Evolutionary conservation across 2,888 invertebrate species (phyloP).

Genomic region (Nematopogon swammerdamellus): DNA sequence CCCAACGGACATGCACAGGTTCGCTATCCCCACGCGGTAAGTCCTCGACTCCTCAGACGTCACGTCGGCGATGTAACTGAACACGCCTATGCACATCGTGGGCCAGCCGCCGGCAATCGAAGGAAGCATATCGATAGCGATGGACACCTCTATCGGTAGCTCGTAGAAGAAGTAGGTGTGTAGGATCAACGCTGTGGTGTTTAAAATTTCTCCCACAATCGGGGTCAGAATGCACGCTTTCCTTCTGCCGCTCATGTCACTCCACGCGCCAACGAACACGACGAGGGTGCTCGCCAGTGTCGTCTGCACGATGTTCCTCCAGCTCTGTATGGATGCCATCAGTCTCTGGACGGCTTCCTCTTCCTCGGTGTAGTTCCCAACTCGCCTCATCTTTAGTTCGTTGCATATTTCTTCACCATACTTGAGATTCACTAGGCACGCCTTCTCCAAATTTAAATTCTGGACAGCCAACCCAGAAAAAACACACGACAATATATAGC

Average conservation of each 20-base stretch:
- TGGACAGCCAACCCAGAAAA: constrained; percentile 75
- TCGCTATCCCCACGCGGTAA: constrained; percentile 59
- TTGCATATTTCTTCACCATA: constrained; percentile 72
- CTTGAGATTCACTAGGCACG: constrained; percentile 76
- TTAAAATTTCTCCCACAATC: constrained; percentile 51
- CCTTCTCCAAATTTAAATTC: constrained; percentile 82
- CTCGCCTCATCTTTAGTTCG: constrained; percentile 69
- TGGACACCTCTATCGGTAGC: constrained; percentile 54
- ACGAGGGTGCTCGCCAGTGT: constrained; percentile 54
- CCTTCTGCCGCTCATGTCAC: constrained; percentile 55
- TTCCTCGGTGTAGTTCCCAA: constrained; percentile 64
- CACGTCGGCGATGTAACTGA: constrained; percentile 62
- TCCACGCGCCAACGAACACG: constrained; percentile 61
- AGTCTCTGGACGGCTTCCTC: constrained; percentile 62
- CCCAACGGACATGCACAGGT: constrained; percentile 60
- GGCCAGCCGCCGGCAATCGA: constrained; percentile 58
- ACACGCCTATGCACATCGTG: constrained; percentile 57
- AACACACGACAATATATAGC: constrained; percentile 66
- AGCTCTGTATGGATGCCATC: constrained; percentile 54
- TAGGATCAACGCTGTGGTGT: constrained; percentile 46
- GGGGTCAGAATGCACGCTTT: constrained; percentile 59
- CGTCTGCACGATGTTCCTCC: constrained; percentile 57
- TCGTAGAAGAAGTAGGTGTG: constrained; percentile 59
- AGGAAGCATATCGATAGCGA: constrained; percentile 53
- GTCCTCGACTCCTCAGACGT: constrained; percentile 59